Conservation (phyloP, 2,113 vertebrate species). For the Cyphomyrus plagiostoma region DNA sequence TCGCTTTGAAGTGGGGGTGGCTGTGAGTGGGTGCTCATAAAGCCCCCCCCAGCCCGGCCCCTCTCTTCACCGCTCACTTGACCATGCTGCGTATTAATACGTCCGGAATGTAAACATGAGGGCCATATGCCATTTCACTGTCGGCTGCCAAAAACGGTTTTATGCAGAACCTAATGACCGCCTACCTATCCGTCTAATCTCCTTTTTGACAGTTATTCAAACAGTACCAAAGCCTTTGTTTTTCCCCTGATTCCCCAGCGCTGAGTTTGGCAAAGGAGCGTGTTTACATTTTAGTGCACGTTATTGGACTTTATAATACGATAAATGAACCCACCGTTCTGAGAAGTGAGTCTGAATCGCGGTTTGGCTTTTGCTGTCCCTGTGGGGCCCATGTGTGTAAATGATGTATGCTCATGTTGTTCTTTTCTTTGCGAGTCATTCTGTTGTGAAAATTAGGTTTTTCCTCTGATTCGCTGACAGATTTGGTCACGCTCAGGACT, state of each 20-base stretch:
- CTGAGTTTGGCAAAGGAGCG: background rate
- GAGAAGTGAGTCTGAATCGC: background rate
- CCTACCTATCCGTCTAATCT: constrained; percentile 1
- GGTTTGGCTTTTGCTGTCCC: background rate
- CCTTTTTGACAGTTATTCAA: constrained; percentile 24
- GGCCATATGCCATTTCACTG: constrained; percentile 1
- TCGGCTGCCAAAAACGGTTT: constrained; percentile 26
- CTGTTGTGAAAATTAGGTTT: background rate
- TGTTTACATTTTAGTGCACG: background rate
- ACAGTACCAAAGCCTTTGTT: constrained; percentile 15
- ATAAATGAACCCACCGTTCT: background rate
- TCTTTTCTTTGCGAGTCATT: background rate
- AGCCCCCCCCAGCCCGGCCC: background rate
- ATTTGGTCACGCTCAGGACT: background rate
- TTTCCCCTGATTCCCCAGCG: background rate
- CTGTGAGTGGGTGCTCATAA: background rate
- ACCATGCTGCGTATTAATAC: background rate
- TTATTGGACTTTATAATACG: constrained; percentile 6
- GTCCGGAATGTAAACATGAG: background rate
- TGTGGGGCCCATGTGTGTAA: background rate
- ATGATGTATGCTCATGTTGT: background rate
- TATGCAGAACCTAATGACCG: constrained; percentile 10
- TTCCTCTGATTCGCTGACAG: background rate
- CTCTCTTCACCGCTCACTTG: background rate
- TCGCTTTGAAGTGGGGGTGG: background rate